Evolutionary conservation across 1,140 invertebrate genomes (phyloP).

Genomic region (Harpegnathos saltator): DNA sequence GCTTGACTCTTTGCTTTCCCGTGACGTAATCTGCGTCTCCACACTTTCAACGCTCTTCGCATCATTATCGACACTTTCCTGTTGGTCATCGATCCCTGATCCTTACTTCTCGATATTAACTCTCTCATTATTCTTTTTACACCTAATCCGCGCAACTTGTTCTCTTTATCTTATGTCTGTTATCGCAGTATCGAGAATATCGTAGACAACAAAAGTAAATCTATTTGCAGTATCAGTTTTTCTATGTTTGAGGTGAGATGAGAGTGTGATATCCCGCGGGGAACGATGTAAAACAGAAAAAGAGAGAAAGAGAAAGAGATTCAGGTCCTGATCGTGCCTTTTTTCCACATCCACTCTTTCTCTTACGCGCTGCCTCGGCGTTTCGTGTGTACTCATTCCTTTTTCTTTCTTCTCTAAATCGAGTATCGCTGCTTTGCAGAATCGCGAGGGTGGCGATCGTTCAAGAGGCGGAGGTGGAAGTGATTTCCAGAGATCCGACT

Average conservation of each 20-base stretch:
- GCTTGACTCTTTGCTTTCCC: constrained; percentile 30
- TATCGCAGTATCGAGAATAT: constrained; percentile 41
- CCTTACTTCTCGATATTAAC: constrained; percentile 29
- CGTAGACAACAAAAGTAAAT: background rate
- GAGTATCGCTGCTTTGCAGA: constrained; percentile 84
- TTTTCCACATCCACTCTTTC: background rate
- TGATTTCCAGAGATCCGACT: constrained; percentile 86
- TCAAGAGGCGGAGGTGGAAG: constrained; percentile 88
- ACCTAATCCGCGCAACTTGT: constrained; percentile 18
- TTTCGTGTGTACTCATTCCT: constrained; percentile 32
- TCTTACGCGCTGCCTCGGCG: background rate
- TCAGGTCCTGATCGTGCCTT: constrained; percentile 31
- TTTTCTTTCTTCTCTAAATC: constrained; percentile 14
- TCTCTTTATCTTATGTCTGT: constrained; percentile 1
- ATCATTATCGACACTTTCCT: background rate
- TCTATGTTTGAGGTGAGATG: background rate
- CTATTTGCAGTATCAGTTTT: constrained; percentile 5
- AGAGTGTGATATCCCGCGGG: background rate
- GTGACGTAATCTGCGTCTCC: constrained; percentile 17
- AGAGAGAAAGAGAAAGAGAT: constrained; percentile 1
- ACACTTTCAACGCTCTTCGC: constrained; percentile 28
- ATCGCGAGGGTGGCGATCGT: constrained; percentile 86
- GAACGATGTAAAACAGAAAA: constrained; percentile 12
- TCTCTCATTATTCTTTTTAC: constrained; percentile 1
- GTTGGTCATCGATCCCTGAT: constrained; percentile 3